Conservation (phyloP, 2,797 vertebrate species). For the Momotus momota region DNA sequence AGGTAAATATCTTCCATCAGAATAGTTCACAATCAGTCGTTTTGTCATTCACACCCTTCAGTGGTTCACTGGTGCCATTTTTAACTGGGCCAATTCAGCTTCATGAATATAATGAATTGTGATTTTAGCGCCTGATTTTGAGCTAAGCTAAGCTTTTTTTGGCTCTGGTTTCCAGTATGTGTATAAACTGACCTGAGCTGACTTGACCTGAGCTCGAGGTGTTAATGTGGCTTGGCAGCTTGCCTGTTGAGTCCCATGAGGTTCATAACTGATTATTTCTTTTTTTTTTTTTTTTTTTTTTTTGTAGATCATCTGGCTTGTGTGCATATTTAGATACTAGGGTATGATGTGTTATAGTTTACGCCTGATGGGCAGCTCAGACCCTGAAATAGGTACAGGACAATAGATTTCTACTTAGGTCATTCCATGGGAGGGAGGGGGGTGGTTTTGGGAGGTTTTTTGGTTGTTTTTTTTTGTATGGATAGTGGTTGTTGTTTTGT, state of each 20-base stretch:
- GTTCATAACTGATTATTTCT: no score
- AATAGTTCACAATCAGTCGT: background rate
- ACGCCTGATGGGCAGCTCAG: fast-evolving
- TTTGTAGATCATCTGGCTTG: background rate
- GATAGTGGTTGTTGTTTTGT: background rate
- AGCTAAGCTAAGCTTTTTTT: background rate
- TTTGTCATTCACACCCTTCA: background rate
- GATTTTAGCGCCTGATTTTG: background rate
- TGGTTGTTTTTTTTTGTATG: background rate
- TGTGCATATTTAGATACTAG: fast-evolving
- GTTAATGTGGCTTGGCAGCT: background rate
- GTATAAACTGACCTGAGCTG: background rate
- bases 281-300: background rate
- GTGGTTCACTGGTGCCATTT: background rate
- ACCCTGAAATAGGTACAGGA: background rate
- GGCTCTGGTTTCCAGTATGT: background rate
- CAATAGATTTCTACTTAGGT: background rate
- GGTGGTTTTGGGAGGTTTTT: no score
- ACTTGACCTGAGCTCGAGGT: background rate
- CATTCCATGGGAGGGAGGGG: no score
- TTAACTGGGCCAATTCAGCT: background rate
- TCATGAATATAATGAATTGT: background rate
- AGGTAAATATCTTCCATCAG: background rate
- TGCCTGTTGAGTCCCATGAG: background rate
- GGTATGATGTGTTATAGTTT: background rate